Evolutionary conservation across 2,888 invertebrate genomes (phyloP), one percentile per base, ranked within the genome.

Genomic region (Chydorus sphaericus): DNA sequence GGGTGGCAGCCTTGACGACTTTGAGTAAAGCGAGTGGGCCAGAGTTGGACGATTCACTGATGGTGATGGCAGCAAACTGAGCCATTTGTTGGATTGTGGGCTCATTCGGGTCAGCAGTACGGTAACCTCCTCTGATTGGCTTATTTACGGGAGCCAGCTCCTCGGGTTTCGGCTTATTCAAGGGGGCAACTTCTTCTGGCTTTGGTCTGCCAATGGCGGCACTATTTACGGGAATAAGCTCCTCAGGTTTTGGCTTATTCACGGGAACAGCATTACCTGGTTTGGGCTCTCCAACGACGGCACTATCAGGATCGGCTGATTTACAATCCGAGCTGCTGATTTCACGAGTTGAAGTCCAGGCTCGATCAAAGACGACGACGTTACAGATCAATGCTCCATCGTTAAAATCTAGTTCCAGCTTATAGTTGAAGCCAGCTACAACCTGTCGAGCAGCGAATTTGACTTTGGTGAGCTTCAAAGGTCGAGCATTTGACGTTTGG

Each of bases 331-430:
- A 28, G 3, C 30, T 18, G 16, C 30, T 50, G n/a, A 29, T 18
- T 50, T 50, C 50, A 3, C 50, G 50, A 4, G 30, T 50, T 5
- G 29, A 31, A 4, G 50, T 29, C 50, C 50, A 50, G 8, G 50
- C 30, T 16, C 30, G 50, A 30, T 50, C 50, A 30, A 50, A 50
- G 10, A 50, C 50, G 30, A 50, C 29, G 10, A 50, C 50, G 8
- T 50, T 31, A 23, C 50, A 50, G 4, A 88, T 88, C 1, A 91
- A 91, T 2, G 7, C 28, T 5, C 44, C 44, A 0, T 91, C 90
- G 91, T 67, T 73, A 36, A 76, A 79, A 10, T 79, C 82, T 1
- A 31, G 50, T 5, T 48, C 54, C 0, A 54, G 30, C 11, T 33
- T 28, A 20, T 30, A 48, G 16, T 54, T 54, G 7, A 30, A 30